Evolutionary conservation across 2,797 vertebrate species (phyloP).

Genomic region (Chelidonichthys spinosus): DNA sequence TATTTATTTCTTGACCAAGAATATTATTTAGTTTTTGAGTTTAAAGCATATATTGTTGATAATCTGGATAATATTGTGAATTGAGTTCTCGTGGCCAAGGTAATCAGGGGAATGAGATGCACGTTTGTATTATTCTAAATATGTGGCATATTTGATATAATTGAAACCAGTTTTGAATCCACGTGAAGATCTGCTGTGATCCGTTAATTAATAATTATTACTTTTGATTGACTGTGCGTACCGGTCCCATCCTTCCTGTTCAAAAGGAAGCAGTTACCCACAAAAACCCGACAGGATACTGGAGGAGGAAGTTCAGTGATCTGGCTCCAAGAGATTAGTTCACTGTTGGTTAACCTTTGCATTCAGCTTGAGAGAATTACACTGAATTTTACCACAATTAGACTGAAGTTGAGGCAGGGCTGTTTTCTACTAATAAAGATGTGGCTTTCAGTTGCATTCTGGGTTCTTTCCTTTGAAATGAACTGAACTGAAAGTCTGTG

Average conservation of each 20-base stretch:
- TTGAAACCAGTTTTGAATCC: not conserved
- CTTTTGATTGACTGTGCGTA: not conserved
- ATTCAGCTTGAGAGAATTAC: not conserved
- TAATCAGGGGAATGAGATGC: no score
- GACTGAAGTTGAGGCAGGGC: not conserved
- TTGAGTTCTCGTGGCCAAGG: no score
- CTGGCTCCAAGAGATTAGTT: not conserved
- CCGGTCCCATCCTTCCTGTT: constrained; percentile 12
- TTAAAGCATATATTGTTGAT: no score
- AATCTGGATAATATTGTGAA: no score
- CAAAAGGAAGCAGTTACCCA: not conserved
- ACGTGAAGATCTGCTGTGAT: not conserved
- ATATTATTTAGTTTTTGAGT: no score
- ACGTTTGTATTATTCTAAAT: no score
- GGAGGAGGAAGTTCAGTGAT: constrained; percentile 31
- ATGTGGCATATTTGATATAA: not conserved
- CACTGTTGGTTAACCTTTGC: not conserved
- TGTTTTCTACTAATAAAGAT: not conserved
- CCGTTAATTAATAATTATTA: not conserved
- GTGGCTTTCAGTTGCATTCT: not conserved
- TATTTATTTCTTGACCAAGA: no score
- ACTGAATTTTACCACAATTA: not conserved
- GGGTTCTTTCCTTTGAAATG: no score
- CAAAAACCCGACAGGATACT: constrained; percentile 25
- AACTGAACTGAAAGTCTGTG: no score